Evolutionary conservation across 2,888 invertebrate species (phyloP).

Genomic region (Chydorus sphaericus): DNA sequence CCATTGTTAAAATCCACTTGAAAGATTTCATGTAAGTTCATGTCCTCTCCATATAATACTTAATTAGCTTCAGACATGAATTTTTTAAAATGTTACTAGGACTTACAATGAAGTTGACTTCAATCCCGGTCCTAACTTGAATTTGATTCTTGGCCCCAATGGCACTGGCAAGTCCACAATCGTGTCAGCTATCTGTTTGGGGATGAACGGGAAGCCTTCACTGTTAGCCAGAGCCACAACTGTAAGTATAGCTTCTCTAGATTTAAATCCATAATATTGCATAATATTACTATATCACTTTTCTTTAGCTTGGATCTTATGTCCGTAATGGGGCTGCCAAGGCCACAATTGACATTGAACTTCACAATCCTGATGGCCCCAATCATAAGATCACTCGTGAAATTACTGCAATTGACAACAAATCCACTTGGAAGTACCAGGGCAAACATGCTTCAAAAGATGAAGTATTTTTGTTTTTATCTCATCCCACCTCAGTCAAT

Average conservation of each 20-base stretch:
- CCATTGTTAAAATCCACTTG: constrained; percentile 19
- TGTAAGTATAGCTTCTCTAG: background rate
- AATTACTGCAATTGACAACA: constrained; percentile 1
- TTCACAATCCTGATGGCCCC: constrained; percentile 7
- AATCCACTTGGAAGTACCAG: constrained; percentile 10
- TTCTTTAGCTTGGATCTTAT: background rate
- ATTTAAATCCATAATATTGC: too few species aligned
- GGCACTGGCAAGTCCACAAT: constrained; percentile 80
- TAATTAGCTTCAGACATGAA: background rate
- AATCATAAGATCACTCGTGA: constrained; percentile 1
- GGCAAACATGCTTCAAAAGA: background rate
- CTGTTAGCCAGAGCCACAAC: background rate
- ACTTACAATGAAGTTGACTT: constrained; percentile 59
- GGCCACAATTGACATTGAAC: constrained; percentile 9
- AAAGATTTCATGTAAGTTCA: constrained; percentile 23
- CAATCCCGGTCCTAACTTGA: constrained; percentile 57
- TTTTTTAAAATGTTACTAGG: constrained; percentile 31
- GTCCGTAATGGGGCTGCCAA: constrained; percentile 7
- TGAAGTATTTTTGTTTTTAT: background rate
- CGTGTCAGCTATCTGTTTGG: constrained; percentile 79
- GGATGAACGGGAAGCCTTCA: constrained; percentile 57
- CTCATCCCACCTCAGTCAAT: background rate
- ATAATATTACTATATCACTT: too few species aligned
- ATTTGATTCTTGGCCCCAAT: constrained; percentile 85
- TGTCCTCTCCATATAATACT: background rate